Evolutionary conservation across 2,113 vertebrate genomes (phyloP), one percentile per base, ranked within the genome.

Genomic region (Sinocyclocheilus maitianheensis): DNA sequence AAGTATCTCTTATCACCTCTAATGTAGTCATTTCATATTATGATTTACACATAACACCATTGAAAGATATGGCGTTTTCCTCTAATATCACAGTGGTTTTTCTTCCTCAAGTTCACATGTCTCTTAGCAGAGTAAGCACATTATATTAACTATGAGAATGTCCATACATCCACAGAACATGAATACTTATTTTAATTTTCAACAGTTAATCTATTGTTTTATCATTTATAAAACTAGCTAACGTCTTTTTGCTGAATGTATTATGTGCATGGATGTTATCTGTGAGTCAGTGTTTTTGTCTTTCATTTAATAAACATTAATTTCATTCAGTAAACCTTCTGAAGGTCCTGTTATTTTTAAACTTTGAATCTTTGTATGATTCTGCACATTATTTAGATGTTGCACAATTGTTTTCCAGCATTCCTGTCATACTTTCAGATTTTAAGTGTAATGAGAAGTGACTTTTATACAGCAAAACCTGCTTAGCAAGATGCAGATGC

Each of bases 401-500:
- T 22, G 43, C 18, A 72, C 5, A 22, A 72, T 22, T 3, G 2
- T 46, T 74, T 74, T 48, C 22, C 5, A 75, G 72, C 20, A 48
- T 48, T 75, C 40, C 72, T n/a, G 20, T 75, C 40, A 75, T 75
- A 75, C 20, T 75, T 75, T 48, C 12, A 75, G 40, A 46, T 22
- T 46, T 75, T 13, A 46, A 14, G 72, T 5, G 1, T 48, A 24
- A 46, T 75, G 5, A 46, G 1, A 37, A 11, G 37, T 22, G 18
- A 20, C 69, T 22, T 4, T 24, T 22, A 46, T 46, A n/a, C 40
- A 46, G 22, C 72, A 3, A 75, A 76, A 76, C 12, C 6, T 16
- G 74, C 13, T 48, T n/a, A 51, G 43, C 74, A 76, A 76, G 43
- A 76, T 75, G 34, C 37, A 69, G 62, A 63, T 63, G 62, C 62